These are phyloP conservation scores for Cebidichthys violaceus DNA, from an alignment of 2,113 vertebrate genomes.

Conservation along the genomic window DNA sequence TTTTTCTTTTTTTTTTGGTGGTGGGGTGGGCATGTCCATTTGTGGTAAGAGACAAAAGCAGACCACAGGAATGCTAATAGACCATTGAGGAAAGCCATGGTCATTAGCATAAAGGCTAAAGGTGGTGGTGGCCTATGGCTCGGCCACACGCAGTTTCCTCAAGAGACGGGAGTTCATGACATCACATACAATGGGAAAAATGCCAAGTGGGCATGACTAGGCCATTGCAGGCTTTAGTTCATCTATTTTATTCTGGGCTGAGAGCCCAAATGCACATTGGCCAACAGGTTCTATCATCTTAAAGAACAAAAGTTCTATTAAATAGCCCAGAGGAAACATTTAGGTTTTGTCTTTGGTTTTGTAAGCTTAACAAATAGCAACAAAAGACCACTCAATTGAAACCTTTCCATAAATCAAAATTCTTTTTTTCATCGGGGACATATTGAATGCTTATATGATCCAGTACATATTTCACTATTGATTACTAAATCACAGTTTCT, in stretches of 20 bases:
- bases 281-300: constrained; percentile 58
- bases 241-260: constrained; percentile 61
- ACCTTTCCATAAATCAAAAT: constrained; percentile 38
- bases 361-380: constrained; percentile 55
- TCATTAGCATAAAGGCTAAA: constrained; percentile 83
- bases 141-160: constrained; percentile 77
- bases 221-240: constrained; percentile 61
- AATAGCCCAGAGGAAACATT: constrained; percentile 71
- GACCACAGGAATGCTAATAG: constrained; percentile 79
- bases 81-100: constrained; percentile 68
- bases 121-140: constrained; percentile 70
- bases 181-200: constrained; percentile 79
- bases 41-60: constrained; percentile 69
- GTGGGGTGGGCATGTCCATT: constrained; percentile 64
- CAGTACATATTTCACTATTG: constrained; percentile 8
- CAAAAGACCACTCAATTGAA: constrained; percentile 59
- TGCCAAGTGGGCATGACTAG: constrained; percentile 77
- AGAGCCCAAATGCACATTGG: constrained; percentile 59
- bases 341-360: constrained; percentile 68
- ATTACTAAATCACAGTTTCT: not conserved
- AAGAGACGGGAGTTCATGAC: constrained; percentile 78
- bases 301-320: constrained; percentile 66
- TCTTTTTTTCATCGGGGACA: not conserved
- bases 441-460: constrained; percentile 1
- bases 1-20: constrained; percentile 31